Conservation (phyloP, 2,888 invertebrate genomes). For the Megamerina dolium region DNA sequence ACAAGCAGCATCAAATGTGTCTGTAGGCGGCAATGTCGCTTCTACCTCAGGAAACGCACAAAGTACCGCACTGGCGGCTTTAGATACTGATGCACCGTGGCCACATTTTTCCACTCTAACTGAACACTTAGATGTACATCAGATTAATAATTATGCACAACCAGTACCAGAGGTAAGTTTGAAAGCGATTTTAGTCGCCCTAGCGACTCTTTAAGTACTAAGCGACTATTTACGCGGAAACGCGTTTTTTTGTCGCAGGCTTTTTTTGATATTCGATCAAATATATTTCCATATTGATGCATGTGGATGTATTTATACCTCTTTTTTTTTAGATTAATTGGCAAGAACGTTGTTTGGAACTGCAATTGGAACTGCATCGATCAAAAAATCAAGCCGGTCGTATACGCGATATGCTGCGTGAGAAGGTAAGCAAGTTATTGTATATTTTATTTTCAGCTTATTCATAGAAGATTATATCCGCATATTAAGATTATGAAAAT, state of each 20-base stretch:
- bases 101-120: conserved; percentile 44
- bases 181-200: background rate
- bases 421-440: conserved; percentile 64
- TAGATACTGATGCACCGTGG: conserved; percentile 47
- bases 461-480: too few species aligned
- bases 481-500: too few species aligned
- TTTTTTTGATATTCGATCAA: too few species aligned
- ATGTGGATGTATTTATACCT: too few species aligned
- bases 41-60: background rate
- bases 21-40: background rate
- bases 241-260: too few species aligned
- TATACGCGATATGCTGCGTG: conserved; percentile 80
- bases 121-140: conserved; percentile 46
- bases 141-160: conserved; percentile 49
- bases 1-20: background rate
- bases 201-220: too few species aligned
- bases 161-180: conserved; percentile 44
- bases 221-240: too few species aligned
- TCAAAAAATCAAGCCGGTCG: conserved; percentile 81
- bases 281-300: too few species aligned
- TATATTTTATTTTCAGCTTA: background rate
- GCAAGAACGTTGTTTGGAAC: conserved; percentile 81
- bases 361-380: conserved; percentile 79
- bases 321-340: conserved; percentile 76
- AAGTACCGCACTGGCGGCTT: conserved; percentile 35